Base-by-base conservation (phyloP, 2,113 vertebrate species). In the Halcyon malimbica region DNA sequence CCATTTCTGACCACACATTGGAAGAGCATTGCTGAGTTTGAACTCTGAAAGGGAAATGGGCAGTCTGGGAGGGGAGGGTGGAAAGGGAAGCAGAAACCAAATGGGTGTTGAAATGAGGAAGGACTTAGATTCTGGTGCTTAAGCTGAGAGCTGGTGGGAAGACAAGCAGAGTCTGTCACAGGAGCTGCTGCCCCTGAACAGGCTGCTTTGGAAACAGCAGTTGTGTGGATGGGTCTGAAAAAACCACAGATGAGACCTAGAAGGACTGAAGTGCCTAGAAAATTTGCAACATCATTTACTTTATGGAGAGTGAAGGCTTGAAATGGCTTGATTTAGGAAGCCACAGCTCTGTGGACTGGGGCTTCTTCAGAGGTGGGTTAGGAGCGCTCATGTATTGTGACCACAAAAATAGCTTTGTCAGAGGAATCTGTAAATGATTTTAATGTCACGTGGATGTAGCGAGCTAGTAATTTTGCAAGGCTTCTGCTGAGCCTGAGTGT, bases 401-500 rank as follows among this genome's bases (percentile, higher is more conserved):
- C 33, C 41, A 4, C 62, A 79, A 19, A 57, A 74, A 39, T 53
- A 44, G 51, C 74, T 63, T 82, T 91, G 31, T 14, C 33, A 31
- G 54, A 41, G 88, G 53, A 50, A 65, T 78, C 41, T 74, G 53
- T 60, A 56, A 50, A 85, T 35, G 35, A 13, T n/a, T 87, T 87
- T 87, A 67, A 25, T 44, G 77, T 56, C 39, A 19, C 0, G 0
- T 53, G 41, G 31, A 8, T 3, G 0, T 67, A 78, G n/a, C 16
- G 65, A 73, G 48, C 18, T 41, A 42, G 19, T 20, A 26, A 13
- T 83, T 87, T 73, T 57, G 64, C 59, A 39, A 67, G n/a, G 24
- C 23, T 71, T 73, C 59, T 68, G n/a, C 46, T 87, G 53, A 87
- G n/a, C 57, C 56, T n/a, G 35, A 71, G 51, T 20, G 1, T n/a